Base-by-base conservation (phyloP, 2,113 vertebrate genomes). In the Nyctereutes procyonoides region DNA sequence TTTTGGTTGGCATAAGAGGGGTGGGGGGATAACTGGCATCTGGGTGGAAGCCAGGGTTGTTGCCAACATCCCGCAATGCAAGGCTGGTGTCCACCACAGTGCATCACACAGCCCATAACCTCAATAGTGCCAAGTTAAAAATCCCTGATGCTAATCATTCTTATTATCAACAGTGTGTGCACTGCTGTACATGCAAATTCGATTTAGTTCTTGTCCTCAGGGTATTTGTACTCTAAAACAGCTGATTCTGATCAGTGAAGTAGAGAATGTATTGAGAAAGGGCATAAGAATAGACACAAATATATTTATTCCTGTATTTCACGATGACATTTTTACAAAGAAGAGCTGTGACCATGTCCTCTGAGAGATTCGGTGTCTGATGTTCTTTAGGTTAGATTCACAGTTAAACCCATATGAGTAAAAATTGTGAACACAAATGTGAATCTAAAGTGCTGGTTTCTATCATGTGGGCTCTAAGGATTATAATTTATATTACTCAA, bases 331-430 rank as follows among this genome's bases (percentile, higher is more conserved):
- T 1, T 56, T 62, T 4, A 73, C 15, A 35, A 81, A 81, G 62
- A 77, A 91, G 51, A 63, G 24, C 74, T 20, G 24, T 9, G 58
- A 14, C 24, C 28, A 1, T n/a, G 80, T 96, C 55, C 65, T 43
- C 76, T 58, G 38, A 67, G 65, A 92, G 43, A 32, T 15, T 28
- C 53, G 22, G 28, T 32, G 6, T 58, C 16, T 53, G 80, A 56
- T 90, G 56, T 67, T 86, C 79, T 67, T 96, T 56, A 76, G 53
- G 22, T 63, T 20, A n/a, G 53, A 81, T n/a, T 85, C 55, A 83
- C 84, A 88, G 56, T 89, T 20, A 55, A 53, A 85, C 30, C 3
- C 65, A 81, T 4, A 5, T 2, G 51, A 94, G 26, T 26, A 38
- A 91, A 32, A 28, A 74, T 10, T 16, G 16, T 22, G 56, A 76